phyloP scores from a whole-genome alignment of 2,113 vertebrate species.

The Brachyhypopomus gauderio region DNA sequence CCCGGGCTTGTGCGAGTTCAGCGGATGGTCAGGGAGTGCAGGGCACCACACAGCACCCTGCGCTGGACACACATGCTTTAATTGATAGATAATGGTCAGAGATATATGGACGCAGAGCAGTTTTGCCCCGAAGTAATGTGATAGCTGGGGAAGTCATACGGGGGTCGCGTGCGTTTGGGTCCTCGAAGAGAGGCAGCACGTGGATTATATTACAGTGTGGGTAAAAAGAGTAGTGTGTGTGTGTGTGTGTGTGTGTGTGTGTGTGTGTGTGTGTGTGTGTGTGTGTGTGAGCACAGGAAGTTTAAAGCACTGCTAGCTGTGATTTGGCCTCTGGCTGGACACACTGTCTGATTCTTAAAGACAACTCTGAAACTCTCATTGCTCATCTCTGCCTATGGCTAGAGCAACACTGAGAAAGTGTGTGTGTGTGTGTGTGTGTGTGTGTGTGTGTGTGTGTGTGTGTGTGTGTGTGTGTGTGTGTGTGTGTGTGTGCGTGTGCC shows the following conservation, averaged over 20 bases:
- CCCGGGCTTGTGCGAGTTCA: conserved; percentile 81
- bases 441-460: conserved; percentile 7
- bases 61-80: conserved; percentile 77
- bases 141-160: conserved; percentile 63
- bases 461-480: not conserved
- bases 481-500: conserved; percentile 7
- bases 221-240: conserved; percentile 38
- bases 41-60: conserved; percentile 66
- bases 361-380: conserved; percentile 59
- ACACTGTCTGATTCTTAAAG: conserved; percentile 57
- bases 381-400: conserved; percentile 46
- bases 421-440: conserved; percentile 5
- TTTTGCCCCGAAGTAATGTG: conserved; percentile 64
- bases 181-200: conserved; percentile 3
- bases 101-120: conserved; percentile 66
- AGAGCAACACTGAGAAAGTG: conserved; percentile 12
- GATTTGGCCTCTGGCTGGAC: conserved; percentile 52
- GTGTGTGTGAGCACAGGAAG: conserved; percentile 32
- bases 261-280: not conserved
- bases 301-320: conserved; percentile 47
- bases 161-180: conserved; percentile 53
- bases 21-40: conserved; percentile 75
- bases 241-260: conserved; percentile 1
- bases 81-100: conserved; percentile 80
- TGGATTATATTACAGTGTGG: conserved; percentile 45